Conservation (phyloP, 1,140 invertebrate genomes). For the Heterodera carotae region DNA sequence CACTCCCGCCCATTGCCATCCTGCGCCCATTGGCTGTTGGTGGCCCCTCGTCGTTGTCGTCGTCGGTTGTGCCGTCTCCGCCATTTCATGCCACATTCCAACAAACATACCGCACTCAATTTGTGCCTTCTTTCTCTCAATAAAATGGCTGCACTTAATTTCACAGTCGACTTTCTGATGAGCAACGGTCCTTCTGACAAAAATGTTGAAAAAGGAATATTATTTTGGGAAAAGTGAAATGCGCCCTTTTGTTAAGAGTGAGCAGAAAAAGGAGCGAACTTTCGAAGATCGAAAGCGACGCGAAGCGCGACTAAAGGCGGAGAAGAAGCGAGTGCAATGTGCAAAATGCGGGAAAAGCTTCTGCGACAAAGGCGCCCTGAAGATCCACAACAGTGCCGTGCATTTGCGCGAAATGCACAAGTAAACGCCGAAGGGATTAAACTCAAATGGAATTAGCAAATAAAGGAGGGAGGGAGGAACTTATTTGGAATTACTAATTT, state of each 20-base stretch:
- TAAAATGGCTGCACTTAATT: neutral
- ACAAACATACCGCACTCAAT: neutral
- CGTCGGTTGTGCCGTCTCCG: neutral
- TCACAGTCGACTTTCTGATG: neutral
- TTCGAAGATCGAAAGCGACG: neutral
- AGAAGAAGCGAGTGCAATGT: constrained; percentile 80
- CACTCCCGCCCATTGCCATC: neutral
- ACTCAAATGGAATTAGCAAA: constrained; percentile 19
- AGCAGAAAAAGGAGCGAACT: constrained; percentile 10
- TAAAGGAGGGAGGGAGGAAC: neutral
- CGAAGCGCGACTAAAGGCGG: neutral
- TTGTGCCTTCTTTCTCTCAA: neutral
- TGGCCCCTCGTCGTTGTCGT: neutral
- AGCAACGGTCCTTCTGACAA: neutral
- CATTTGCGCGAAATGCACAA: constrained; percentile 94
- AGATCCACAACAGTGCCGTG: constrained; percentile 98
- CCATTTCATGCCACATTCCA: neutral
- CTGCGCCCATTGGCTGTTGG: neutral
- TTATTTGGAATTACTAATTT: too few species aligned
- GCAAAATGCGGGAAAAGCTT: constrained; percentile 98
- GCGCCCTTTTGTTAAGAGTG: constrained; percentile 6
- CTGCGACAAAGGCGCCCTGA: constrained; percentile 85
- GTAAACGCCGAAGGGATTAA: constrained; percentile 66
- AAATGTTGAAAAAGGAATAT: neutral
- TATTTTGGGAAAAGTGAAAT: neutral